Conservation (phyloP, 2,113 vertebrate species). For the Eupsittula cactorum region DNA sequence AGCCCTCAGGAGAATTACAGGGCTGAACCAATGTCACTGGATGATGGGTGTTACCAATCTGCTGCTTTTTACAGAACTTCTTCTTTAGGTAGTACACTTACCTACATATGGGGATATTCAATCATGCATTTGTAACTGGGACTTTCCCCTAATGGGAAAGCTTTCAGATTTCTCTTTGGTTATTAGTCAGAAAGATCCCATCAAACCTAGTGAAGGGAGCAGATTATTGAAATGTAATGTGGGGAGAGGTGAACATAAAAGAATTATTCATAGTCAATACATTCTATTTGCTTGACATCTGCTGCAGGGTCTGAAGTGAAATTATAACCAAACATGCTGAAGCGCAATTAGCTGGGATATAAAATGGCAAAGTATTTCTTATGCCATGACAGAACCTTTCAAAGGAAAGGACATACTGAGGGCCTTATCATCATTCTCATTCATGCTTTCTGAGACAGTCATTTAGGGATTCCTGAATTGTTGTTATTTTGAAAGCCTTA, state of each 20-base stretch:
- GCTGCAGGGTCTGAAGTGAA: constrained; percentile 2
- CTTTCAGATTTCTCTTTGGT: not conserved
- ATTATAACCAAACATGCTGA: not conserved
- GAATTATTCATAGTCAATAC: not conserved
- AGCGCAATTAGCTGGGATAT: not conserved
- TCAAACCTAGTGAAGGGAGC: not conserved
- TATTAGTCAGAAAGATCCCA: not conserved
- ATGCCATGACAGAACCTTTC: not conserved
- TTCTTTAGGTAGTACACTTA: not conserved
- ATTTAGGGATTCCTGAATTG: not conserved
- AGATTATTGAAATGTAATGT: constrained; percentile 14
- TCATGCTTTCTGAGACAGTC: not conserved
- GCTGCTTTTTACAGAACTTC: not conserved
- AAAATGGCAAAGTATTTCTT: constrained; percentile 19
- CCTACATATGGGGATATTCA: not conserved
- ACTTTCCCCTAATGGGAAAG: not conserved
- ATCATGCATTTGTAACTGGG: not conserved
- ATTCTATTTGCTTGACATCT: constrained; percentile 3
- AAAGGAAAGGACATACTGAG: not conserved
- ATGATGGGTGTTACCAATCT: not conserved
- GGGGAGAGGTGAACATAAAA: not conserved
- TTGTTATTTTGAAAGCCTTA: constrained; percentile 27
- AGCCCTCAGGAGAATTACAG: not conserved
- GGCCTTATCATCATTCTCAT: not conserved
- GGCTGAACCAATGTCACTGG: not conserved